Evolutionary conservation across 2,888 invertebrate species (phyloP).

Genomic region (Gnatocerus cornutus): DNA sequence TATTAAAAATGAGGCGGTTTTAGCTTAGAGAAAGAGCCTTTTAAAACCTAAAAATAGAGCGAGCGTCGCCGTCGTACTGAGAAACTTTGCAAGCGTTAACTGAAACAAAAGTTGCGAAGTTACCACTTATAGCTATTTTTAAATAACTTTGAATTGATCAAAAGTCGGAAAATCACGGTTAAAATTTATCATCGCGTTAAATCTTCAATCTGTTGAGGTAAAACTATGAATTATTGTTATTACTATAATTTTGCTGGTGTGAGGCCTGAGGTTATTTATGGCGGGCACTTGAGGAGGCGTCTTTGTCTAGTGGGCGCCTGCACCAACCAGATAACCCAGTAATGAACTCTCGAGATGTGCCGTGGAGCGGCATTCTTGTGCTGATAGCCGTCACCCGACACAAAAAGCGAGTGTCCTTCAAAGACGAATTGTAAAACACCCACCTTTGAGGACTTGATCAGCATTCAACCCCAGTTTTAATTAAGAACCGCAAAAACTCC

Average conservation of each 20-base stretch:
- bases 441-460: constrained; percentile 34
- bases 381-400: constrained; percentile 34
- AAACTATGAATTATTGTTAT: too few species aligned
- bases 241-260: neutral
- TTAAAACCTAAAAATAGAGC: too few species aligned
- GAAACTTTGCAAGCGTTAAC: too few species aligned
- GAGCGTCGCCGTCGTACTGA: too few species aligned
- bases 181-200: too few species aligned
- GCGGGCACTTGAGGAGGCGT: constrained; percentile 31
- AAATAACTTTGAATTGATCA: too few species aligned
- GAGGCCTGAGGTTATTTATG: constrained; percentile 38
- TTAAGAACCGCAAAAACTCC: constrained; percentile 38
- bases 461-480: constrained; percentile 36
- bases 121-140: too few species aligned
- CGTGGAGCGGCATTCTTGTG: constrained; percentile 37
- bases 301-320: constrained; percentile 46
- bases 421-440: constrained; percentile 33
- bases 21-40: too few species aligned
- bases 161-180: too few species aligned
- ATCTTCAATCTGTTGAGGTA: too few species aligned
- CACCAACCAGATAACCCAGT: constrained; percentile 45
- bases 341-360: constrained; percentile 45
- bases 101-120: too few species aligned
- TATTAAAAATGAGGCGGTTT: too few species aligned
- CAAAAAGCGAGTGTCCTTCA: constrained; percentile 30